Evolutionary conservation across 2,888 invertebrate species (phyloP).

Genomic region (Drosophila cracens): DNA sequence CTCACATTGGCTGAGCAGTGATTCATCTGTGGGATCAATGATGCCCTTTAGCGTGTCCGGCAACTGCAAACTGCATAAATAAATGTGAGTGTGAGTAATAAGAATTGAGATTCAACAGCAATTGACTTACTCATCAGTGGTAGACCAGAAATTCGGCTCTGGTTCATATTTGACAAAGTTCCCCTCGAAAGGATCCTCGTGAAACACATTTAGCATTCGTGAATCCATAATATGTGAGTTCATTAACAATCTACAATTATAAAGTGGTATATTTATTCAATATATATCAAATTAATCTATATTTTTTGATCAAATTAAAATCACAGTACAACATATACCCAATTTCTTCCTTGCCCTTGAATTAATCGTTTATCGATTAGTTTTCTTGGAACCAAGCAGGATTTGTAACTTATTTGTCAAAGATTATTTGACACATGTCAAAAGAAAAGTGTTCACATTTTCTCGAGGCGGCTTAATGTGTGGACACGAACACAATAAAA

Average conservation of each 20-base stretch:
- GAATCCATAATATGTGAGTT: constrained; percentile 81
- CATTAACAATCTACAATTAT: constrained; percentile 19
- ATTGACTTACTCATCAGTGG: constrained; percentile 82
- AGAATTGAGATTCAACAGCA: background rate
- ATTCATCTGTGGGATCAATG: constrained; percentile 77
- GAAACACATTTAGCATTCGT: constrained; percentile 83
- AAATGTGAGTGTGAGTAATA: background rate
- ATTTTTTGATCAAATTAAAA: background rate
- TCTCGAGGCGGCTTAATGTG: background rate
- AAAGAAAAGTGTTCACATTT: background rate
- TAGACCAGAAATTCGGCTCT: constrained; percentile 82
- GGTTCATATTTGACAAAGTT: constrained; percentile 81
- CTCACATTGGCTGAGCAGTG: constrained; percentile 64
- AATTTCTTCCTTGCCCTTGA: background rate
- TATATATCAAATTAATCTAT: background rate
- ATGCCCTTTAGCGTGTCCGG: constrained; percentile 84
- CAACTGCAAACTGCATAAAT: constrained; percentile 77
- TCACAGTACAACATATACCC: background rate
- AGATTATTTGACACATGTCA: background rate
- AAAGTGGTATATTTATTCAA: background rate
- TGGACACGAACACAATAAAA: background rate
- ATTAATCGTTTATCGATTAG: background rate
- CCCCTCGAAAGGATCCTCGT: constrained; percentile 84
- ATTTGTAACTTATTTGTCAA: background rate
- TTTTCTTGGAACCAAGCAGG: background rate